Evolutionary conservation across 2,888 invertebrate genomes (phyloP), one percentile per base, ranked within the genome.

Genomic region (Mayetiola destructor): DNA sequence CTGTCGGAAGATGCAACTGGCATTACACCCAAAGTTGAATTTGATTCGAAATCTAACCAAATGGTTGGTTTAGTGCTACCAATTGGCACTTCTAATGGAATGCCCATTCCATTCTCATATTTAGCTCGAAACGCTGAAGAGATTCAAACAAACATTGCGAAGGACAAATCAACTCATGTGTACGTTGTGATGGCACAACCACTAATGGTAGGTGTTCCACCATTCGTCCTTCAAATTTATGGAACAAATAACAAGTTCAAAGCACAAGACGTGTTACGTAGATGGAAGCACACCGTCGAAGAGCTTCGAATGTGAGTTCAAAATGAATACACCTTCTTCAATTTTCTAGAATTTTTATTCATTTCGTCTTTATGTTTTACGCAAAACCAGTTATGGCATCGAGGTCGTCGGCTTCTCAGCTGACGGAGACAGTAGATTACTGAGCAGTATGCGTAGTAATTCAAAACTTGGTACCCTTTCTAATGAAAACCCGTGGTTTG

Each of bases 101-200:
- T 54, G 54, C 54, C 54, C 3, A 20, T 54, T 12, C 32, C 54
- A 14, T 54, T 54, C n/a, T 16, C 54, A 20, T 54, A 8, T 20
- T 18, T 54, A 14, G 30, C 54, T 20, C 3, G 14, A 10, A 18
- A 16, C 16, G 35, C 2, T 2, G 48, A n/a, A 27, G 27, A 48
- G 16, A 48, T 48, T 27, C 2, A 4, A 2, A n/a, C 18, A 20
- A 48, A 48, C 12, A 48, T 48, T 23, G n/a, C 23, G 2, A 2
- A 3, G 8, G 16, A 14, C 2, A 48, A 27, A 27, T 48, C 48
- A 3, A 4, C 27, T 16, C 3, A 14, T 27, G 48, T 48, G 4
- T 48, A 48, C n/a, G 8, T 48, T 2, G 48, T 48, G 14, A 48
- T 48, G 48, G 42, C 42, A 3, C 42, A 42, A 23, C 42, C 42